Evolutionary conservation across 2,797 vertebrate species (phyloP).

Genomic region (Eutrigla gurnardus): DNA sequence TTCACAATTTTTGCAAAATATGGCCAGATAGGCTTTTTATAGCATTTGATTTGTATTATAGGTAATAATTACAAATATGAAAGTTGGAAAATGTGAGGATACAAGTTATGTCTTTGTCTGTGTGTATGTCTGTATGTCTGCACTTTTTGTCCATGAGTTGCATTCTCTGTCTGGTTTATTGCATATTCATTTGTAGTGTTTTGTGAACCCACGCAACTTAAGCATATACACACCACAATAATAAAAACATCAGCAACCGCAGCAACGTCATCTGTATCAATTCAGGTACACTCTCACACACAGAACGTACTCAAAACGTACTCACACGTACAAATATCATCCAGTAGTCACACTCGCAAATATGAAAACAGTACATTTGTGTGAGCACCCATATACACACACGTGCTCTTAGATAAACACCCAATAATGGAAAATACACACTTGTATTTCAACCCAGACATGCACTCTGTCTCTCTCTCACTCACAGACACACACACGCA

Average conservation of each 20-base stretch:
- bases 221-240: background rate
- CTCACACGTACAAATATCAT: background rate
- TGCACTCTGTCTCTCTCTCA: slow-evolving; percentile 13
- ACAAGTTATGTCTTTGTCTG: background rate
- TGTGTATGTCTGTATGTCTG: background rate
- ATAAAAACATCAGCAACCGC: background rate
- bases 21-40: background rate
- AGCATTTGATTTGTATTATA: background rate
- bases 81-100: background rate
- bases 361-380: slow-evolving; percentile 4
- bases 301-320: background rate
- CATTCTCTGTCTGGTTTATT: background rate
- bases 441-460: slow-evolving; percentile 9
- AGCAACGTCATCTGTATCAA: background rate
- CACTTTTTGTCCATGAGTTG: background rate
- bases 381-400: background rate
- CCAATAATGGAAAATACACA: slow-evolving; percentile 32
- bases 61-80: background rate
- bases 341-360: background rate
- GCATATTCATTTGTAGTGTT: background rate
- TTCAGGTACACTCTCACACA: background rate
- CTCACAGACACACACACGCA: slow-evolving; percentile 7
- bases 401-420: slow-evolving; percentile 14
- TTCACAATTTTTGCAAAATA: background rate
- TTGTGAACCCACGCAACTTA: background rate